Percentiles rank a stretch among this genome's conserved stretches.
phyloP scores from a whole-genome alignment of 1,140 invertebrate species.

The Plodia interpunctella region DNA sequence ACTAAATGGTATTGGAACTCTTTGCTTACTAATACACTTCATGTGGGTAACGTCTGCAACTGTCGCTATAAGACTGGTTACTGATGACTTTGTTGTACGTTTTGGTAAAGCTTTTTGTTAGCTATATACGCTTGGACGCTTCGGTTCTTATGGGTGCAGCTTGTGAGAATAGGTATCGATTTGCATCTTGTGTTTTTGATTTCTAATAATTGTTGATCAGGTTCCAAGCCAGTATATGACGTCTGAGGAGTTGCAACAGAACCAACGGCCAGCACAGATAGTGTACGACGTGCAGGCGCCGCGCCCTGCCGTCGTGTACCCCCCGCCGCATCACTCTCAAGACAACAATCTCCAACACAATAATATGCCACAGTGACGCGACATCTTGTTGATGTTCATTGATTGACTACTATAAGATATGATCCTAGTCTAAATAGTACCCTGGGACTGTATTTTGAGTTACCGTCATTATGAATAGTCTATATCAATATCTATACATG shows the following conservation, averaged over 20 bases:
- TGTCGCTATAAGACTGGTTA: no score
- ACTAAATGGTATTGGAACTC: no score
- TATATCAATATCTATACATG: neutral
- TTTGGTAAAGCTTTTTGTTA: no score
- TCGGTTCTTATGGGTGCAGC: no score
- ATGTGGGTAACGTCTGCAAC: no score
- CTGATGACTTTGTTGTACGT: no score
- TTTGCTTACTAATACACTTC: neutral
- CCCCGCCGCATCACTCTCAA: constrained; percentile 15
- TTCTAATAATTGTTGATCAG: constrained; percentile 17
- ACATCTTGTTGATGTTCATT: neutral
- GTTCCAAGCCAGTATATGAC: constrained; percentile 35
- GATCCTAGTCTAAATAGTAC: neutral
- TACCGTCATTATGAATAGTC: neutral
- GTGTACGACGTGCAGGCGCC: constrained; percentile 30
- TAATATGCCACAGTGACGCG: neutral
- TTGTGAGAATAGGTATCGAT: no score
- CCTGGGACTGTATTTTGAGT: neutral
- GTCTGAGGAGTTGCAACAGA: constrained; percentile 35
- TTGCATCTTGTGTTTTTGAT: neutral
- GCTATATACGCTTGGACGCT: no score
- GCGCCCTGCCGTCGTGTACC: constrained; percentile 24
- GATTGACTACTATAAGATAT: neutral
- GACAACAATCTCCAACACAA: constrained; percentile 5
- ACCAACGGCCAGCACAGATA: constrained; percentile 37